A percentile compares a stretch with the other conserved stretches of the same genome.
Conservation (phyloP, 2,888 invertebrate species). For the Empis livida region DNA sequence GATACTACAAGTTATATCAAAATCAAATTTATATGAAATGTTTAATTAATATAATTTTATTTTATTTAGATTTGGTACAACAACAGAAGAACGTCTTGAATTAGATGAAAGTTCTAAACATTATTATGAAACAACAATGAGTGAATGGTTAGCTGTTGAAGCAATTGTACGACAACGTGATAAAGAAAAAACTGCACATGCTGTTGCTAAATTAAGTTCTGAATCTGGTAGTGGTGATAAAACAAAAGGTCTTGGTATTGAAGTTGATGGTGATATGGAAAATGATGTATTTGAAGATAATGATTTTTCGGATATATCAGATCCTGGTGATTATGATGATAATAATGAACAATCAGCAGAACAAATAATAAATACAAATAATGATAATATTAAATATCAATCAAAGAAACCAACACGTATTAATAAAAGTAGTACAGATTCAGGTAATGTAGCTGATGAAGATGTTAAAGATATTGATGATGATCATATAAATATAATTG, state of each 20-base stretch:
- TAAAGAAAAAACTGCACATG: slow-evolving; percentile 70
- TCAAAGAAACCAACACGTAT: slow-evolving; percentile 20
- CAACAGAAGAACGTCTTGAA: slow-evolving; percentile 48
- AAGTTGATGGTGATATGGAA: slow-evolving; percentile 43
- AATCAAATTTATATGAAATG: not conserved
- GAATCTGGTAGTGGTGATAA: slow-evolving; percentile 51
- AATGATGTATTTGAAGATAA: slow-evolving; percentile 40
- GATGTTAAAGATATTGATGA: slow-evolving; percentile 31
- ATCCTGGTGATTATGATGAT: slow-evolving; percentile 34
- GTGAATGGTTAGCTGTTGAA: slow-evolving; percentile 91
- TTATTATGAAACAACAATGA: slow-evolving; percentile 81
- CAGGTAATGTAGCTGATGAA: slow-evolving; percentile 34
- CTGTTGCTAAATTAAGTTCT: slow-evolving; percentile 70
- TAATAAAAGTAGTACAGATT: slow-evolving; percentile 35
- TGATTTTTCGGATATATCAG: slow-evolving; percentile 41
- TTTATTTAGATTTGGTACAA: slow-evolving; percentile 49
- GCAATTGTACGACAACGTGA: slow-evolving; percentile 77
- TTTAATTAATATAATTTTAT: not conserved
- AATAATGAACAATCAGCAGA: slow-evolving; percentile 13
- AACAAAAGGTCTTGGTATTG: slow-evolving; percentile 41
- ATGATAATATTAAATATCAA: not conserved
- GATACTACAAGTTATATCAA: slow-evolving; percentile 52
- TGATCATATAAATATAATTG: slow-evolving; percentile 23
- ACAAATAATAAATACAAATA: not conserved
- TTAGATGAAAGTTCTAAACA: slow-evolving; percentile 55